Base-by-base conservation (phyloP, 2,797 vertebrate genomes). In the Phataginus tetradactyla region DNA sequence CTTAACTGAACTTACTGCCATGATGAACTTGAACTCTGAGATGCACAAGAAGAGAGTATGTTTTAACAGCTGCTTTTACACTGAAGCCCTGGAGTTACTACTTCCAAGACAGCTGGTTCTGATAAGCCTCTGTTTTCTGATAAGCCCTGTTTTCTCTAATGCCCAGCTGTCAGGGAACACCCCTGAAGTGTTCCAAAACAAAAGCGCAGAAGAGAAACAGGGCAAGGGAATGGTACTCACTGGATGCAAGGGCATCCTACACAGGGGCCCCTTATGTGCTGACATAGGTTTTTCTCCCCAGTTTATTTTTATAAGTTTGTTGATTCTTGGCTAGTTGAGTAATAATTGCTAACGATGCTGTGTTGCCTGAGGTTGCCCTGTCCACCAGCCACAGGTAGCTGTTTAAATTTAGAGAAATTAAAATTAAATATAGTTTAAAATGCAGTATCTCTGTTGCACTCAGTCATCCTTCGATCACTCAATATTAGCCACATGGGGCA, bases 41-140 rank as follows among this genome's bases (percentile, higher is more conserved):
- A 51, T 21, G 55, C 84, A 79, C 32, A 53, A 92, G 84, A 93
- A 96, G 86, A 86, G 86, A n/a, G 42, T 93, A 89, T 97, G 97
- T 97, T 97, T 96, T 94, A 96, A 96, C 94, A 97, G 97, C 98
- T 97, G 97, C 72, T 95, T 95, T 95, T 74, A 94, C 72, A 78
- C 12, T 1, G 71, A 75, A 64, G 80, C 32, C 63, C 66, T 74
- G 68, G 75, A 94, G 61, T 93, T 68, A 66, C 86, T 57, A 4
- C 34, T 87, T 71, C 92, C 66, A 37, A 71, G 80, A 90, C 77
- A 90, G 97, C 97, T 98, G 98, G 97, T 97, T 97, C 95, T 71
- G 95, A 79, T 29, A 53, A 59, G 79, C n/a, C 69, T 72, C 34
- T 93, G 68, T 89, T 86, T 85, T 42, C 71, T 45, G 45, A 45